Conservation (phyloP, 2,113 vertebrate genomes). For the Muntiacus muntjak region DNA sequence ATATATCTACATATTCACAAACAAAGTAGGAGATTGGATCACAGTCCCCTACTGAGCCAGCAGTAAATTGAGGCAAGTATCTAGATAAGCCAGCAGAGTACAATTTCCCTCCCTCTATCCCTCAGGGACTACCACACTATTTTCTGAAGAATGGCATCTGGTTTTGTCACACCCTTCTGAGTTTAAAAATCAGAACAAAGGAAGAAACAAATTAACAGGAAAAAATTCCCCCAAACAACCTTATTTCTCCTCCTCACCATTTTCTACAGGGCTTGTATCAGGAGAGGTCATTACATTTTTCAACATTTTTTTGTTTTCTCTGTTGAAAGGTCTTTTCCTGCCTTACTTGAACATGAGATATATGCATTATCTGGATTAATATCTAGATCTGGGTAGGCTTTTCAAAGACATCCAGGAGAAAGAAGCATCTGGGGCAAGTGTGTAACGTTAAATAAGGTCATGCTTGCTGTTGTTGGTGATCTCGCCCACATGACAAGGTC, state of each 20-base stretch:
- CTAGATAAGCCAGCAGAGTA: too few species aligned
- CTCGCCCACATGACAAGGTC: slow-evolving; percentile 22
- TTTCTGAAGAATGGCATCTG: background rate
- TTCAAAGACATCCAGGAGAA: slow-evolving; percentile 29
- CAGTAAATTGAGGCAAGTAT: background rate
- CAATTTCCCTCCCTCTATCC: background rate
- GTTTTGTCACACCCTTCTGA: background rate
- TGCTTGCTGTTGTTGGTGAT: slow-evolving; percentile 12
- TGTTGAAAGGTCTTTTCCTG: background rate
- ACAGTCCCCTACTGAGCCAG: background rate
- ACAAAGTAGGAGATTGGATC: background rate
- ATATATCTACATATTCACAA: background rate
- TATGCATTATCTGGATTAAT: background rate
- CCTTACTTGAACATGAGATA: background rate
- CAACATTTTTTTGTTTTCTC: background rate
- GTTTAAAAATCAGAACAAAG: background rate
- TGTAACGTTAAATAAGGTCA: slow-evolving; percentile 61
- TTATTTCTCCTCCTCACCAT: background rate
- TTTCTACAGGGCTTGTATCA: background rate
- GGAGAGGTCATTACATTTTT: background rate
- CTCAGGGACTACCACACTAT: background rate
- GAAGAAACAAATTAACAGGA: background rate
- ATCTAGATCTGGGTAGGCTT: background rate
- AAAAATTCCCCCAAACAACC: background rate
- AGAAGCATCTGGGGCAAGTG: background rate